Conservation (phyloP, 2,888 invertebrate species). For the Phengaris alcon region DNA sequence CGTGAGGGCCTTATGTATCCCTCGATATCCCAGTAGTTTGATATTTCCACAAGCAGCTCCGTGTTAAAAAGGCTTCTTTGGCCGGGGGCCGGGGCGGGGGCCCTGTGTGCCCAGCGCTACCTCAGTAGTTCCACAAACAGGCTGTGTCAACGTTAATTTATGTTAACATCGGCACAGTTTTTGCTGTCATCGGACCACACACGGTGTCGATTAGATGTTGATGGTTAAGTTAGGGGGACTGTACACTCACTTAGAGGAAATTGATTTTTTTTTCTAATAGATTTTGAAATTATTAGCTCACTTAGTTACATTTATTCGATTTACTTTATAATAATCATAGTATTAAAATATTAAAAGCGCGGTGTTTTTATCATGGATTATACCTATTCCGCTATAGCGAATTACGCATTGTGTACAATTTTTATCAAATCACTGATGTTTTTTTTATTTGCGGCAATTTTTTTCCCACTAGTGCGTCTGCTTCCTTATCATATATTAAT, state of each 20-base stretch:
- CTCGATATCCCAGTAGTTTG: background rate
- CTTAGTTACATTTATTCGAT: no score
- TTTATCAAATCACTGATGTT: background rate
- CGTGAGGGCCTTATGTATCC: background rate
- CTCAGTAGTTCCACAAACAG: slow-evolving; percentile 59
- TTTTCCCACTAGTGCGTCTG: no score
- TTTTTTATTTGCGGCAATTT: background rate
- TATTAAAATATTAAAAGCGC: no score
- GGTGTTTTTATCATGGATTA: no score
- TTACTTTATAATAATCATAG: no score
- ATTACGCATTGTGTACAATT: background rate
- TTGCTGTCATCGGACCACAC: slow-evolving; percentile 45
- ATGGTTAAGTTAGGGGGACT: slow-evolving; percentile 28
- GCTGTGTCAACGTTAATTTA: slow-evolving; percentile 50
- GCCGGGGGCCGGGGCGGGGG: background rate
- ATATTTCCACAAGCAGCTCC: background rate
- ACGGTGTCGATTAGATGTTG: slow-evolving; percentile 43
- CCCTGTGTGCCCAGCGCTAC: slow-evolving; percentile 44
- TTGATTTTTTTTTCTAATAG: background rate
- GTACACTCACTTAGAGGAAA: background rate
- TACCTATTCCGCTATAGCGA: no score
- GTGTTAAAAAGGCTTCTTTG: background rate
- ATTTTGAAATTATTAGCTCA: no score
- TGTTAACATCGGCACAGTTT: slow-evolving; percentile 46
- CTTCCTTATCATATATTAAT: no score